Base-by-base conservation (phyloP, 2,797 vertebrate genomes). In the Etheostoma nigrum region DNA sequence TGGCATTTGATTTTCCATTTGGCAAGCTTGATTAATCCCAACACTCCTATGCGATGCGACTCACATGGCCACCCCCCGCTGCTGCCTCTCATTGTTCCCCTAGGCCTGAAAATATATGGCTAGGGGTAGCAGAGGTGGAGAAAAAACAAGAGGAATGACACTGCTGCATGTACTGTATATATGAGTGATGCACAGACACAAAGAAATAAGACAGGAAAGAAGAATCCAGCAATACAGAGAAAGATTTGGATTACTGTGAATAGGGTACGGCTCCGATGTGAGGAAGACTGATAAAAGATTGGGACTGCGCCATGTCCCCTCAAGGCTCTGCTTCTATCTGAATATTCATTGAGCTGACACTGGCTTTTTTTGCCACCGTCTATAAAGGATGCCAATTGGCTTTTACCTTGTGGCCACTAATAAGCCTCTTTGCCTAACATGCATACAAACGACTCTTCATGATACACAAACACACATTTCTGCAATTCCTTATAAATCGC, bases 1-100 rank as follows among this genome's bases (percentile, higher is more conserved):
- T 86, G 88, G 84, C 90, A 88, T 92, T 94, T 90, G 79, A 92
- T 93, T 94, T 93, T 91, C 89, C 88, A 90, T 93, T 93, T 93
- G 91, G 92, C 91, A 91, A 92, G 92, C 93, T 94, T 90, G 81
- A 94, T 95, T 95, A 95, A 94, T 95, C 93, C 90, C 88, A 85
- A 75, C 86, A 71, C 85, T 87, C 82, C 75, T 83, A 93, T 83
- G 89, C 88, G 93, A 91, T 84, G 76, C 69, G 60, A 74, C 61
- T 60, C 91, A 91, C 89, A 84, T 83, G 86, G 78, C 85, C 90
- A 88, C 92, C 83, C 86, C 84, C 79, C 47, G 53, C 76, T 81
- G 79, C 84, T 79, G 86, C 76, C 68, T 85, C 79, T 87, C 87
- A 90, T 90, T 92, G 90, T 86, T 78, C 78, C 87, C 88, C 72